Evolutionary conservation across 2,113 vertebrate species (phyloP).

Genomic region (Varanus salvator): DNA sequence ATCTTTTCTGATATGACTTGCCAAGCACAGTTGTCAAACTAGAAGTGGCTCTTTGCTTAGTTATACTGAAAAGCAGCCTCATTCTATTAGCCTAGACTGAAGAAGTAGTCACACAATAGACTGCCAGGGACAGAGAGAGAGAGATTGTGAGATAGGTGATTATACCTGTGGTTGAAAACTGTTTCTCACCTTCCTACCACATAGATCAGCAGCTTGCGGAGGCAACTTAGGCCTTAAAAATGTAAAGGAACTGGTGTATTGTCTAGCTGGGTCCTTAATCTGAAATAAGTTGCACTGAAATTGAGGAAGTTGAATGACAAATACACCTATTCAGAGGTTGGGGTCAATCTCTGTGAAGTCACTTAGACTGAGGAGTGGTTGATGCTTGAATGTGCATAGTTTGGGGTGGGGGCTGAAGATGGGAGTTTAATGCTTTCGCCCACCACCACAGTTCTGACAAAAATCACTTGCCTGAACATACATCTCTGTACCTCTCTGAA

Average conservation of each 20-base stretch:
- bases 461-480: too few relatives aligned
- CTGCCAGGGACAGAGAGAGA: too few relatives aligned
- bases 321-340: not conserved
- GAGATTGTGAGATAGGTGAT: too few relatives aligned
- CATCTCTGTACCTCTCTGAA: too few relatives aligned
- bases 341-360: not conserved
- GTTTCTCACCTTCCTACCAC: not conserved
- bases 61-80: not conserved
- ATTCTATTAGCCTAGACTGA: not conserved
- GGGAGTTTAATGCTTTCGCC: not conserved
- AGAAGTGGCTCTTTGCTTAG: not conserved
- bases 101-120: not conserved
- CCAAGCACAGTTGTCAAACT: not conserved
- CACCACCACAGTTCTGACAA: too few relatives aligned
- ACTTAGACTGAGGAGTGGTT: not conserved
- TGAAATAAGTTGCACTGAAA: not conserved
- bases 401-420: not conserved
- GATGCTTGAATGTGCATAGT: not conserved
- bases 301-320: not conserved
- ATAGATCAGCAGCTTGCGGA: not conserved
- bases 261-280: not conserved
- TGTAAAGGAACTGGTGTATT: not conserved
- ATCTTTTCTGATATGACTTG: not conserved
- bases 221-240: not conserved
- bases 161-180: not conserved